Evolutionary conservation across 2,113 vertebrate species (phyloP), one percentile per base, ranked within the genome.

Genomic region (Crotalus tigris): DNA sequence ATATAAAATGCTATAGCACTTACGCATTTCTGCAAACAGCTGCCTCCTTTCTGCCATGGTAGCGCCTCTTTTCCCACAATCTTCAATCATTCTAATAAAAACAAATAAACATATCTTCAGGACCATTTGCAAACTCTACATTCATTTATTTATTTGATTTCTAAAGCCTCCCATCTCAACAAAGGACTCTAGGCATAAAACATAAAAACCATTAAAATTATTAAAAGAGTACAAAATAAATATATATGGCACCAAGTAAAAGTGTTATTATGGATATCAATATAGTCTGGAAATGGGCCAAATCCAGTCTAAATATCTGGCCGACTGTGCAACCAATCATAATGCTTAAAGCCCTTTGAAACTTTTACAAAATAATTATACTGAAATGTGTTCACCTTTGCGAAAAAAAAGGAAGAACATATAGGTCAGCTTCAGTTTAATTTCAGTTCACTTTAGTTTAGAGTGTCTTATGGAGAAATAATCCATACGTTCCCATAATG

Each of bases 11-110:
- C 53, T 64, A 86, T 64, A 95, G 94, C 96, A 99, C 99, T 99
- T 98, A 99, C 99, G 99, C 99, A 99, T 99, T 97, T 99, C 99
- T 96, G 99, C 99, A 98, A 99, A 99, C 97, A 99, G 98, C 98
- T 99, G 99, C 98, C 99, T 98, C 98, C 99, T 98, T 97, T 99
- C 99, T 97, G 99, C 99, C 99, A 99, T 99, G 98, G 97, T 99
- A 98, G 98, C 98, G 96, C 98, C 98, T 97, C 98, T 98, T 98
- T 97, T 97, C 95, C 98, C 97, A 96, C 97, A 97, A 97, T 99
- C 99, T 98, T 99, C 99, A 98, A 99, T 99, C 99, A 99, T 99
- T 99, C 99, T 99, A 98, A 93, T 95, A 95, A 96, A 97, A 94
- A 97, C 97, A 94, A 91, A 95, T 87, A 94, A 97, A 96, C 96